Evolutionary conservation across 2,888 invertebrate species (phyloP), one percentile per base, ranked within the genome.

Genomic region (Antheraea yamamai): DNA sequence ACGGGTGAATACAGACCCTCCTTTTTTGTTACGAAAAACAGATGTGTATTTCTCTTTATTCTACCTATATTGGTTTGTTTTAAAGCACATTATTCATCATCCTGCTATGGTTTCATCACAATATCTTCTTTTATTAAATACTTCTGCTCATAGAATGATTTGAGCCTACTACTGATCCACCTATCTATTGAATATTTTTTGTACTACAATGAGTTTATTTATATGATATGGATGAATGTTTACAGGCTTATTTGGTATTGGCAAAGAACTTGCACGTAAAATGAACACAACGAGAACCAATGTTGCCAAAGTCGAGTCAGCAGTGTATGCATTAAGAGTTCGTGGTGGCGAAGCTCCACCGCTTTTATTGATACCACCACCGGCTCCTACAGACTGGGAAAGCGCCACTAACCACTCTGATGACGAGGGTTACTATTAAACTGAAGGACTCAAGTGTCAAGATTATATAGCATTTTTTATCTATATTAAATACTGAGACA

Each of bases 301-400:
- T 87, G 95, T 98, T 68, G 83, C 95, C 1, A 98, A 98, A 92
- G 97, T 98, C 84, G 98, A 98, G 88, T 96, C 96, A 78, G 97
- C 98, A 0, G 97, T 97, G 85, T 98, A 98, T 84, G 97, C 97
- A 16, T 95, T 98, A 30, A 96, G 96, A 80, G 97, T 98, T 2
- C 96, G 98, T 47, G 97, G 98, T 0, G 97, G 97, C 0, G 98
- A 98, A 89, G 96, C 98, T 52, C 97, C 97, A 0, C 96, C 96
- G 77, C 95, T 85, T 0, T 82, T 92, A 55, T 78, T 91, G 73
- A 76, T 89, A 55, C 76, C 84, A 6, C 82, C 84, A 4, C 85
- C 87, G 4, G 87, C 84, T 16, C 87, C 86, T 1, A 78, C 79
- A 58, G 87, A 88, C 2, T 82, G 83, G 79, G 85, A 85, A 0